Evolutionary conservation across 2,797 vertebrate genomes (phyloP).

Genomic region (Bovichtus variegatus): DNA sequence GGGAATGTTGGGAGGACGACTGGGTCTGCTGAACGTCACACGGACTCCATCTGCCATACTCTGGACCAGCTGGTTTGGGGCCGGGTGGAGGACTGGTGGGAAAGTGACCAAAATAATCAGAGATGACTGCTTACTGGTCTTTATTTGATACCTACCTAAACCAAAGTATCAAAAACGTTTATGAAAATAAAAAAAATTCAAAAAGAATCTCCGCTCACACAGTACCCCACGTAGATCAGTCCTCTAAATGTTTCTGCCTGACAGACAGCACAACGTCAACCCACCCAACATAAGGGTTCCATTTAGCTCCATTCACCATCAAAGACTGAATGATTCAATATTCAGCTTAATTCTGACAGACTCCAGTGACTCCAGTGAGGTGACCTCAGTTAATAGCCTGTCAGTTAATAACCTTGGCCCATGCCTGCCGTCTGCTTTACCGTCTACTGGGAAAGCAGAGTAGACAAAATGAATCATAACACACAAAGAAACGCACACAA

Average conservation of each 20-base stretch:
- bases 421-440: slow-evolving; percentile 48
- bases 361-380: slow-evolving; percentile 28
- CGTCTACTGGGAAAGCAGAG: slow-evolving; percentile 57
- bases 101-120: slow-evolving; percentile 12
- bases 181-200: neutral
- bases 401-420: slow-evolving; percentile 38
- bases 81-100: slow-evolving; percentile 92
- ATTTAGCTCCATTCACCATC: slow-evolving; percentile 42
- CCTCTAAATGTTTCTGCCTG: slow-evolving; percentile 14
- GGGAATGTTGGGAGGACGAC: slow-evolving; percentile 91
- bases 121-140: neutral
- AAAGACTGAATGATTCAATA: slow-evolving; percentile 52
- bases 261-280: slow-evolving; percentile 20
- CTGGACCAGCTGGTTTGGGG: slow-evolving; percentile 93
- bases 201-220: neutral
- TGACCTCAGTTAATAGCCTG: slow-evolving; percentile 35
- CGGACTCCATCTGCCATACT: slow-evolving; percentile 92
- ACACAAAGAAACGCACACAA: slow-evolving; percentile 14
- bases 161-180: neutral
- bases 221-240: slow-evolving; percentile 1
- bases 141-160: slow-evolving; percentile 5
- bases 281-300: slow-evolving; percentile 8
- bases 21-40: slow-evolving; percentile 91
- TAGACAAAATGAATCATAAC: slow-evolving; percentile 57
- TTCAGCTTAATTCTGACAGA: slow-evolving; percentile 34